These are phyloP conservation scores for Acrocephalus scirpaceus DNA, from an alignment of 2,797 vertebrate species.

Conservation along the genomic window DNA sequence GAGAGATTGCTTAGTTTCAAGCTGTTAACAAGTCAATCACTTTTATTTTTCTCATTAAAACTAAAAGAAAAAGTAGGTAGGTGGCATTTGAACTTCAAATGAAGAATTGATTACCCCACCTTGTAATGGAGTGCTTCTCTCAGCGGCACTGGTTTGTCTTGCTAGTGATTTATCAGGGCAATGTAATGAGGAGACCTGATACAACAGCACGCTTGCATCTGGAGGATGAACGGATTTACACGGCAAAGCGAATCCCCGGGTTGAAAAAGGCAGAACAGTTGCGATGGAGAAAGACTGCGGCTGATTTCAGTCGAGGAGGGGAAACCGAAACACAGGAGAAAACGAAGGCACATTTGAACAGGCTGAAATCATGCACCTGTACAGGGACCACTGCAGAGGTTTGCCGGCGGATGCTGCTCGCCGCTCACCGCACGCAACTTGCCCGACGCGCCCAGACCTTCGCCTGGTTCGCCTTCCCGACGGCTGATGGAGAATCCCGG, in stretches of 20 bases:
- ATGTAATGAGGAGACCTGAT: background rate
- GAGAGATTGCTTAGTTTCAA: background rate
- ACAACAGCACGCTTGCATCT: background rate
- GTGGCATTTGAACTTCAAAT: background rate
- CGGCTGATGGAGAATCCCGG: background rate
- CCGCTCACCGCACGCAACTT: background rate
- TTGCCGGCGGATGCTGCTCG: background rate
- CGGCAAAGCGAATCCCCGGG: background rate
- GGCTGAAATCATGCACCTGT: background rate
- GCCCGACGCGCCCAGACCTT: background rate
- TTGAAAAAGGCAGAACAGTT: background rate
- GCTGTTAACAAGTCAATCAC: background rate
- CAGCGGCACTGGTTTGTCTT: background rate
- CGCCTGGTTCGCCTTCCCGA: background rate
- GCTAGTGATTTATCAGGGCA: background rate
- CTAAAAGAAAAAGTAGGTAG: too few relatives aligned
- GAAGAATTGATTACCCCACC: background rate
- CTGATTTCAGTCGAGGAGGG: background rate
- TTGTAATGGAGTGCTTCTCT: background rate
- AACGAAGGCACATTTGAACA: background rate
- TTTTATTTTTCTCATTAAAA: background rate
- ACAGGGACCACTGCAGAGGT: background rate
- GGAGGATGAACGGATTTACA: background rate
- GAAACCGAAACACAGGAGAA: background rate
- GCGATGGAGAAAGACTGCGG: background rate